These are phyloP conservation scores for Calliopum simillimum DNA, from an alignment of 2,888 invertebrate genomes.

Conservation along the genomic window DNA sequence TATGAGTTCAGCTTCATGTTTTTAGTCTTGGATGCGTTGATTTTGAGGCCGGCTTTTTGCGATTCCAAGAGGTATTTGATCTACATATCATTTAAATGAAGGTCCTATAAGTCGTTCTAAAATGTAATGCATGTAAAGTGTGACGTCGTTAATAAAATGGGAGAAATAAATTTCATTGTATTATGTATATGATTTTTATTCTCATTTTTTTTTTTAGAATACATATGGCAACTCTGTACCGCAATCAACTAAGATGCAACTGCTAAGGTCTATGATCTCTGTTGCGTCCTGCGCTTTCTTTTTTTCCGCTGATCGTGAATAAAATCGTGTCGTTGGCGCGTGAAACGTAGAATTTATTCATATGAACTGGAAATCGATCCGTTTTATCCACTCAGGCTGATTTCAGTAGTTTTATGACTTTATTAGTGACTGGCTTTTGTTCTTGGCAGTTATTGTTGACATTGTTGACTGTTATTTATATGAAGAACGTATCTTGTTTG, in stretches of 20 bases:
- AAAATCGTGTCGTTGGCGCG: slow-evolving; percentile 31
- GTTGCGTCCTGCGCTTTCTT: background rate
- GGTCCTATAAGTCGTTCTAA: too few species aligned
- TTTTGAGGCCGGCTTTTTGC: too few species aligned
- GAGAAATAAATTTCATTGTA: too few species aligned
- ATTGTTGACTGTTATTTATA: slow-evolving; percentile 9
- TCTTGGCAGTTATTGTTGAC: slow-evolving; percentile 2
- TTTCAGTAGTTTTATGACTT: slow-evolving; percentile 31
- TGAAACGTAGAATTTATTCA: slow-evolving; percentile 25
- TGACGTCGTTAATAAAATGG: too few species aligned
- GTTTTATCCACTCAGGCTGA: slow-evolving; percentile 4
- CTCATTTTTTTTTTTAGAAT: slow-evolving; percentile 38
- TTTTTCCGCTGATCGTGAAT: slow-evolving; percentile 15
- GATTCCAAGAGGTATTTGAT: too few species aligned
- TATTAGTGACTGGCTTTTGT: slow-evolving; percentile 28
- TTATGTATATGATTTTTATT: too few species aligned
- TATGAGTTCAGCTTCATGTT: too few species aligned
- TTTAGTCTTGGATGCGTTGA: too few species aligned
- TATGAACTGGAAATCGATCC: slow-evolving; percentile 23
- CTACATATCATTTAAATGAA: too few species aligned
- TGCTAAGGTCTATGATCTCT: slow-evolving; percentile 10
- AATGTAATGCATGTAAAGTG: too few species aligned
- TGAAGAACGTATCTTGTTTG: background rate
- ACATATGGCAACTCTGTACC: background rate
- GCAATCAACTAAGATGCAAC: background rate